Evolutionary conservation across 2,113 vertebrate species (phyloP).

Genomic region (Pseudorhombus dupliciocellatus): DNA sequence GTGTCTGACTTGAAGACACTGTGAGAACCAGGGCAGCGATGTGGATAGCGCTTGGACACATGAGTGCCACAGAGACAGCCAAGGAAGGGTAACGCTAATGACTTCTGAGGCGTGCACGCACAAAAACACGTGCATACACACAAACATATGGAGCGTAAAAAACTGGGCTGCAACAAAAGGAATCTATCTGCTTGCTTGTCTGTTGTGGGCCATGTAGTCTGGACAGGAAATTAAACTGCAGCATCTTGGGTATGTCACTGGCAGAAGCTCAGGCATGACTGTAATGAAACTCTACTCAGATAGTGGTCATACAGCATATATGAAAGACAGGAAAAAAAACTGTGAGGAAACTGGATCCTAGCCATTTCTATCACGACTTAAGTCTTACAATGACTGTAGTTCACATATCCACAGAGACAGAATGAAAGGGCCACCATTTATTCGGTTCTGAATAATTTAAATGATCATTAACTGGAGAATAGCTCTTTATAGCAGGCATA

Average conservation of each 20-base stretch:
- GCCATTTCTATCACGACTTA: constrained; percentile 5
- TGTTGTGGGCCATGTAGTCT: constrained; percentile 68
- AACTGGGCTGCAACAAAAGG: constrained; percentile 51
- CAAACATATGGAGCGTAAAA: constrained; percentile 36
- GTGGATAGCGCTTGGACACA: constrained; percentile 54
- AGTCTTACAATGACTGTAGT: neutral
- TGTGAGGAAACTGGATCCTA: constrained; percentile 12
- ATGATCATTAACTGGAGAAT: neutral
- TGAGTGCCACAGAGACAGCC: constrained; percentile 69
- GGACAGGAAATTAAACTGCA: constrained; percentile 76
- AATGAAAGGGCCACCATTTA: neutral
- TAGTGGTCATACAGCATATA: constrained; percentile 18
- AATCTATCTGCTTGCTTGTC: constrained; percentile 62
- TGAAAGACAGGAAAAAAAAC: constrained; percentile 11
- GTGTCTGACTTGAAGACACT: constrained; percentile 30
- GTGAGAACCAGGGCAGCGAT: constrained; percentile 49
- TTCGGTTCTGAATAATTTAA: neutral
- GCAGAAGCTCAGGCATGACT: constrained; percentile 40
- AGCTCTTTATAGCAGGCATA: neutral
- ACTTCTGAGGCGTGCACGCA: constrained; percentile 60
- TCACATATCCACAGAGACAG: neutral
- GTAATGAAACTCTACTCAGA: constrained; percentile 60
- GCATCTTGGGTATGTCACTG: constrained; percentile 57
- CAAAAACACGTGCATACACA: constrained; percentile 52
- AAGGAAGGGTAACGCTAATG: constrained; percentile 57